phyloP scores from a whole-genome alignment of 30 jellyfish, hydroid and myxozoan genomes.

The Cassiopea xamachana region DNA sequence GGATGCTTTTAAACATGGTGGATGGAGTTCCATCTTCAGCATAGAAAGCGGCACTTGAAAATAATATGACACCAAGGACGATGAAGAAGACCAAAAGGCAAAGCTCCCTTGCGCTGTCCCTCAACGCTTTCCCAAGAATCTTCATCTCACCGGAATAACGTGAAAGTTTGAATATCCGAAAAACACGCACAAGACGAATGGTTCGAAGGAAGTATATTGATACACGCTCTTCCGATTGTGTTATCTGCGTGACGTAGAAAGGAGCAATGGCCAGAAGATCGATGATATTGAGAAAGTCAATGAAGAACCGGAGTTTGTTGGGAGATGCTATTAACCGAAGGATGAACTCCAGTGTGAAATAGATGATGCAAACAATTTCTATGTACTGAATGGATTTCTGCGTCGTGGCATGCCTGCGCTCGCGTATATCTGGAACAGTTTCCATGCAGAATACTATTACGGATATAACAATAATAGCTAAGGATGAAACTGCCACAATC shows the following conservation, averaged over 20 bases:
- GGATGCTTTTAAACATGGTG: slow-evolving; percentile 85
- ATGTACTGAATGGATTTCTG: slow-evolving; percentile 35
- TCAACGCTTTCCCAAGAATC: slow-evolving; percentile 92
- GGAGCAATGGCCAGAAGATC: slow-evolving; percentile 94
- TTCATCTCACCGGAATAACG: slow-evolving; percentile 98
- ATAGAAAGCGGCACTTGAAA: slow-evolving; percentile 96
- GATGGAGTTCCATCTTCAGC: slow-evolving; percentile 87
- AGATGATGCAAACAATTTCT: slow-evolving; percentile 86
- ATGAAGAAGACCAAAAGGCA: slow-evolving; percentile 92
- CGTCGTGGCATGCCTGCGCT: slow-evolving; percentile 16
- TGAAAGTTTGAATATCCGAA: slow-evolving; percentile 94
- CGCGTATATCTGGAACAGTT: slow-evolving; percentile 76
- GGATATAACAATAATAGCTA: slow-evolving; percentile 74
- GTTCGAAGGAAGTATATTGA: slow-evolving; percentile 94
- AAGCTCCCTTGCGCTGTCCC: slow-evolving; percentile 91
- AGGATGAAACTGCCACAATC: slow-evolving; percentile 75
- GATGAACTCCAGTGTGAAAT: slow-evolving; percentile 82
- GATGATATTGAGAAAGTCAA: slow-evolving; percentile 75
- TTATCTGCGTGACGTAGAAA: slow-evolving; percentile 78
- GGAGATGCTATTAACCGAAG: slow-evolving; percentile 86
- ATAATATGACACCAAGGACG: slow-evolving; percentile 87
- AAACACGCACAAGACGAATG: slow-evolving; percentile 92
- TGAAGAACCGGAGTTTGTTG: slow-evolving; percentile 78
- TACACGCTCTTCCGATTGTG: slow-evolving; percentile 65
- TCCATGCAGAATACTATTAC: slow-evolving; percentile 87